Conservation (phyloP, 2,888 invertebrate genomes). For the Hymenopus coronatus region DNA sequence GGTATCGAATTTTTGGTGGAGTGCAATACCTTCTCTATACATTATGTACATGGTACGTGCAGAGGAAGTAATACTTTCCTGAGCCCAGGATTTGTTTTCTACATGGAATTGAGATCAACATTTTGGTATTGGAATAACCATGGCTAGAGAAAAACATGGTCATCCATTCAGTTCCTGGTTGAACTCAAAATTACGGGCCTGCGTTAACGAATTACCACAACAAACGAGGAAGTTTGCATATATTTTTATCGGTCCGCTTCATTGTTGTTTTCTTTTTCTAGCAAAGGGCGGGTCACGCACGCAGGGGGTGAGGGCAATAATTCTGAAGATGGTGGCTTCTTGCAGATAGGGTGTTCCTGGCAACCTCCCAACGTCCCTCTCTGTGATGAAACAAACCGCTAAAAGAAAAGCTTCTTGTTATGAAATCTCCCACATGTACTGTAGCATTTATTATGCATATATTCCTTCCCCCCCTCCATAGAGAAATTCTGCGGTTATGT, state of each 20-base stretch:
- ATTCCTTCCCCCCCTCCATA: background rate
- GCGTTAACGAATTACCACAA: background rate
- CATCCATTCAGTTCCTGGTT: no score
- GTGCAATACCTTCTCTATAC: no score
- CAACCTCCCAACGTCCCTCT: background rate
- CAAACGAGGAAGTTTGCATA: background rate
- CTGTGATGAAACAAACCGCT: background rate
- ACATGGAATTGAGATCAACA: no score
- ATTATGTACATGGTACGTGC: no score
- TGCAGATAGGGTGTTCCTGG: background rate
- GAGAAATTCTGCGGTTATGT: background rate
- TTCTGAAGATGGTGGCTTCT: background rate
- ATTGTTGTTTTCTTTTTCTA: background rate
- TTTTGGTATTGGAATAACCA: no score
- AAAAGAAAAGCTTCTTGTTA: background rate
- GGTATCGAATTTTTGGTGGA: no score
- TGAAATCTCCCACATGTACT: background rate
- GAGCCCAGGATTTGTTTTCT: no score
- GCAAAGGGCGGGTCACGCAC: background rate
- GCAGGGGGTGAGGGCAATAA: background rate
- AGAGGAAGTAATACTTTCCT: no score
- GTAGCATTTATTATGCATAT: slow-evolving; percentile 2
- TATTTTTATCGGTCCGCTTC: background rate
- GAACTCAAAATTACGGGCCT: background rate
- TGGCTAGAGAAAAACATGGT: no score